Evolutionary conservation across 2,797 vertebrate genomes (phyloP).

Genomic region (Phataginus tetradactyla): DNA sequence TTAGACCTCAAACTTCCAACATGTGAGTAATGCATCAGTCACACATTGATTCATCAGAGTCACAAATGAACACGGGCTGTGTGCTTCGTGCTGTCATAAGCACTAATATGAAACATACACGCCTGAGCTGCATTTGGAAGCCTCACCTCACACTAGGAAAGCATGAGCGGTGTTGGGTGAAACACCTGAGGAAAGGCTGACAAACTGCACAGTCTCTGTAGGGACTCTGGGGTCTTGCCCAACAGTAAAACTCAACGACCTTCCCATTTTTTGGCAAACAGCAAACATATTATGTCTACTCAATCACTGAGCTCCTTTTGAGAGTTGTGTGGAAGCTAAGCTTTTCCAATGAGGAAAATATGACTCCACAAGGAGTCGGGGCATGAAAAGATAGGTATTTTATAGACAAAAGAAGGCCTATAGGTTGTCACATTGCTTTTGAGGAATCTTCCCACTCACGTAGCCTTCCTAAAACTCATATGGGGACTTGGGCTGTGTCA

Average conservation of each 20-base stretch:
- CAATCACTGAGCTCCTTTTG: neutral
- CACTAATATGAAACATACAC: neutral
- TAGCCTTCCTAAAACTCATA: conserved; percentile 20
- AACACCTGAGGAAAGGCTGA: neutral
- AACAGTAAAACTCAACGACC: neutral
- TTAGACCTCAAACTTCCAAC: neutral
- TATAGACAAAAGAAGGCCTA: neutral
- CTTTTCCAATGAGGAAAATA: conserved; percentile 26
- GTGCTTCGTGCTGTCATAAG: neutral
- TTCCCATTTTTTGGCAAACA: neutral
- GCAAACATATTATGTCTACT: neutral
- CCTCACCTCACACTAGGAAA: neutral
- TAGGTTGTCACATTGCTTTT: neutral
- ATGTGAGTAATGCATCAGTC: neutral
- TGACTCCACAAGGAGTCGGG: neutral
- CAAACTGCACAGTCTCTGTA: neutral
- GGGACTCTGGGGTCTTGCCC: neutral
- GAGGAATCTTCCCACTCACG: neutral
- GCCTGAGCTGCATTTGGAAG: neutral
- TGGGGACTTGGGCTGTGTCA: neutral
- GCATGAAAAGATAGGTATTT: neutral
- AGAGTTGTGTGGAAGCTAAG: neutral
- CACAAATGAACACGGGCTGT: neutral
- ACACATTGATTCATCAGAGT: neutral
- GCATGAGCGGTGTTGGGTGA: no score